phyloP scores from a whole-genome alignment of 2,888 invertebrate species.

The Dicycla oo region DNA sequence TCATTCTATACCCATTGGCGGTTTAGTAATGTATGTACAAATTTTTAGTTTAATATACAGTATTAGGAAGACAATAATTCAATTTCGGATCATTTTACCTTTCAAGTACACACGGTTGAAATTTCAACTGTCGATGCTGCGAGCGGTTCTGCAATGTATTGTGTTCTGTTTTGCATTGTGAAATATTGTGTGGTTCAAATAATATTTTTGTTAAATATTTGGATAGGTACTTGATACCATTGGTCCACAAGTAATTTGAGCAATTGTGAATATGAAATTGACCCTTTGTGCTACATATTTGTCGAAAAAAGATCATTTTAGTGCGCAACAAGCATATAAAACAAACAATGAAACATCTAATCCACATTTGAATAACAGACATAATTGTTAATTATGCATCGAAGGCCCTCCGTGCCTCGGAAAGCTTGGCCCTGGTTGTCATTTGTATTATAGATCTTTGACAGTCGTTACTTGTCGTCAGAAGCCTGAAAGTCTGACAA shows the following conservation, averaged over 20 bases:
- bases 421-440: not conserved
- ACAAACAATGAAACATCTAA: not conserved
- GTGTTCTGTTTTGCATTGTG: constrained; percentile 12
- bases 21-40: constrained; percentile 30
- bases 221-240: not conserved
- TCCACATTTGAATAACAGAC: not conserved
- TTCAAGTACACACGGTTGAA: constrained; percentile 16
- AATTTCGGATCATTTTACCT: constrained; percentile 29
- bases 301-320: not conserved
- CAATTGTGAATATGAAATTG: no score
- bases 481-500: not conserved
- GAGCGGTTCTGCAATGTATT: constrained; percentile 20
- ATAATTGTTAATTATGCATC: no score
- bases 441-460: not conserved
- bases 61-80: constrained; percentile 48
- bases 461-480: not conserved
- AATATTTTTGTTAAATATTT: constrained; percentile 13
- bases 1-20: constrained; percentile 37
- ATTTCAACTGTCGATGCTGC: constrained; percentile 28
- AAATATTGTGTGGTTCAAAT: constrained; percentile 23
- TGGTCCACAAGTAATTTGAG: not conserved
- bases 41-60: constrained; percentile 40
- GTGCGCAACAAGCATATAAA: not conserved
- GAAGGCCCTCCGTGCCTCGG: no score
- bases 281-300: no score